phyloP scores from a whole-genome alignment of 1,140 invertebrate species.

The Galleria mellonella region DNA sequence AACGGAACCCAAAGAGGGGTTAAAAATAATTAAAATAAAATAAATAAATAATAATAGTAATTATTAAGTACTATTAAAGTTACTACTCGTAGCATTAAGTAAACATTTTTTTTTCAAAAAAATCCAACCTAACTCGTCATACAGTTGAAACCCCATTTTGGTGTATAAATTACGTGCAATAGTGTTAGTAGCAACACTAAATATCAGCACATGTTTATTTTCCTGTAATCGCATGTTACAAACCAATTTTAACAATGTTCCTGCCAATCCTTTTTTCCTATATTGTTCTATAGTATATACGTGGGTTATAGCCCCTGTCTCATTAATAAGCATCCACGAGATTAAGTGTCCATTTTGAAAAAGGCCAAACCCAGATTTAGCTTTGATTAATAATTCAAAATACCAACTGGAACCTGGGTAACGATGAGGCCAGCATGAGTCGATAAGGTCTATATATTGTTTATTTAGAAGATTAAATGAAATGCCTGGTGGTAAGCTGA shows the following conservation, averaged over 20 bases:
- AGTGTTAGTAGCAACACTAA: slow-evolving; percentile 1
- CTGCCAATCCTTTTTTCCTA: slow-evolving; percentile 31
- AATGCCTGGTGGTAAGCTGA: slow-evolving; percentile 26
- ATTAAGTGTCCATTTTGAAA: slow-evolving; percentile 22
- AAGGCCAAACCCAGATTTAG: slow-evolving; percentile 31
- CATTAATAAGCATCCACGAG: slow-evolving; percentile 29
- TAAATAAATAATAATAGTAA: too few species aligned
- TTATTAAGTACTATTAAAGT: too few species aligned
- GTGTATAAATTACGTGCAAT: slow-evolving; percentile 21
- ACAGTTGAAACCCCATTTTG: slow-evolving; percentile 26
- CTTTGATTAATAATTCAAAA: slow-evolving; percentile 25
- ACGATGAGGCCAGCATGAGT: slow-evolving; percentile 27
- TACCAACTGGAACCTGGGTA: slow-evolving; percentile 25
- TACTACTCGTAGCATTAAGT: too few species aligned
- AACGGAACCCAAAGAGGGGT: too few species aligned
- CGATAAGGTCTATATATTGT: slow-evolving; percentile 17
- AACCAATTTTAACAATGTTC: slow-evolving; percentile 27
- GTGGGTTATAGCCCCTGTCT: slow-evolving; percentile 31
- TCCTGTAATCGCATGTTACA: slow-evolving; percentile 23
- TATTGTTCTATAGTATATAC: slow-evolving; percentile 32
- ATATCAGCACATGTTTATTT: slow-evolving; percentile 19
- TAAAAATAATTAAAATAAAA: too few species aligned
- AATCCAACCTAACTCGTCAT: slow-evolving; percentile 21
- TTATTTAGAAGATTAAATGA: slow-evolving; percentile 17
- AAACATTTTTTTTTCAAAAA: not conserved